Evolutionary conservation across 64 coral and sea anemone species (phyloP), one percentile per base, ranked within the genome.

Genomic region (Trachythela sp.): DNA sequence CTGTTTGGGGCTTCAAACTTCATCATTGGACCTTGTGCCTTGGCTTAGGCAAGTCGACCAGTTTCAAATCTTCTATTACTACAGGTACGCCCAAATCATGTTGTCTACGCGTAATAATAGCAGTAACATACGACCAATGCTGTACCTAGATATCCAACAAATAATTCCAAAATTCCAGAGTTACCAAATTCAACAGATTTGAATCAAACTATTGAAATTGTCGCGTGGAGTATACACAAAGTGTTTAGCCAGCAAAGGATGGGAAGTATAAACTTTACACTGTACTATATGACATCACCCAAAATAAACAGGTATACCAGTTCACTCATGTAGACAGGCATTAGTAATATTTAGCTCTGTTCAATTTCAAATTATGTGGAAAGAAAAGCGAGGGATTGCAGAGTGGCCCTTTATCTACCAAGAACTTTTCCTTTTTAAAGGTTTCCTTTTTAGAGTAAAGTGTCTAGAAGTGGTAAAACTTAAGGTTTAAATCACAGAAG

Each of bases 271-370:
- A 64, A 64, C 13, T 64, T 64, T 64, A 64, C 22, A 20, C 56
- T n/a, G 56, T n/a, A n/a, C 20, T 1, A 18, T 64, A 26, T 64
- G 56, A 64, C 56, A 17, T 64, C 56, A 64, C 7, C 56, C 26
- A 64, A 64, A 52, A 64, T 64, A 64, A 64, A n/a, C 56, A 64
- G 56, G 56, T 64, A 64, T 64, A 64, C 56, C 56, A 64, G 56
- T 64, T 64, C 5, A 6, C 4, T 24, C 56, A 27, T 64, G 8
- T 64, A 27, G 4, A 45, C 42, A 45, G 42, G 42, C 42, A 11
- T 45, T 64, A 64, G 20, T 26, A 64, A 64, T 64, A 22, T 27
- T 64, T 64, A 20, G 24, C 56, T 64, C 1, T 2, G 22, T 64
- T 64, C 20, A 64, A 64, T 24, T 64, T 20, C 56, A 9, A 64